These are phyloP conservation scores for Boloria euphrosyne DNA, from an alignment of 2,888 invertebrate species.

Conservation along the genomic window DNA sequence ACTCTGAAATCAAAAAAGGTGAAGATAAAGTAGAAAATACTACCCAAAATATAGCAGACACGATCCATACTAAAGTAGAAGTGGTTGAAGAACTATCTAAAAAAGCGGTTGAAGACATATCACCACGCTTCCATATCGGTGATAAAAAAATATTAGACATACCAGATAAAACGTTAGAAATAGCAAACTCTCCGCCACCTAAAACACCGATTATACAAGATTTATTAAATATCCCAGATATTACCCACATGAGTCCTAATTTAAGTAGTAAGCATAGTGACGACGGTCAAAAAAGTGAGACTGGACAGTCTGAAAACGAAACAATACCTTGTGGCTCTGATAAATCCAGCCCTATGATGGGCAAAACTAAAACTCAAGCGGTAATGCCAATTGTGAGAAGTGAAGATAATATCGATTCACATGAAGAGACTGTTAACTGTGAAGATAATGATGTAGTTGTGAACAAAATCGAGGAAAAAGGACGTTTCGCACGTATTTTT, in stretches of 20 bases:
- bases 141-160: conserved; percentile 61
- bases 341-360: conserved; percentile 73
- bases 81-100: conserved; percentile 65
- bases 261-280: conserved; percentile 75
- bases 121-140: conserved; percentile 58
- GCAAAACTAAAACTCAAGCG: conserved; percentile 75
- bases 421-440: conserved; percentile 49
- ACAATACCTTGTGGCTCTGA: conserved; percentile 77
- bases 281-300: conserved; percentile 72
- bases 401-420: conserved; percentile 67
- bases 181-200: conserved; percentile 71
- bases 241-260: conserved; percentile 68
- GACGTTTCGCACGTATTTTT: conserved; percentile 70
- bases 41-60: conserved; percentile 47
- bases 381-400: conserved; percentile 76
- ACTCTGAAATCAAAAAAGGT: conserved; percentile 35
- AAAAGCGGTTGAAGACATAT: conserved; percentile 56
- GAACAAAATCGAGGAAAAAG: conserved; percentile 66
- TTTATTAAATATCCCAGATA: conserved; percentile 68
- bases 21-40: conserved; percentile 51
- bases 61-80: conserved; percentile 59
- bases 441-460: conserved; percentile 69
- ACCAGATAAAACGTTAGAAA: conserved; percentile 63
- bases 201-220: conserved; percentile 73
- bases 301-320: conserved; percentile 75